Evolutionary conservation across 2,888 invertebrate genomes (phyloP), one percentile per base, ranked within the genome.

Genomic region (Ashinkailepas kermadecensis): DNA sequence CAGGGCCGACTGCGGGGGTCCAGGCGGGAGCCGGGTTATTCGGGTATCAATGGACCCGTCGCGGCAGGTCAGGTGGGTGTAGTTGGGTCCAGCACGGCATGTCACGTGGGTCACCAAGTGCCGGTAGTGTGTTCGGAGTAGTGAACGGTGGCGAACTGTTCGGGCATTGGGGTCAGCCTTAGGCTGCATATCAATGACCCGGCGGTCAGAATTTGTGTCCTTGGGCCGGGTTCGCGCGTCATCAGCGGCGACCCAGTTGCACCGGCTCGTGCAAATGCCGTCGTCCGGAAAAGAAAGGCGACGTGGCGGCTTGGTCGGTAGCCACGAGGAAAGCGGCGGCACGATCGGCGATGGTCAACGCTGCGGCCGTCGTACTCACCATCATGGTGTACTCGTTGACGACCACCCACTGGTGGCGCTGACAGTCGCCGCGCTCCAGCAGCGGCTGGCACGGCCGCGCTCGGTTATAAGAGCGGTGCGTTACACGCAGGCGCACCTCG

Each of bases 361-460:
- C n/a, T 13, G 54, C 54, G 2, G 10, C 25, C 25, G 12, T n/a
- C 0, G 57, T 13, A 67, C 81, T 64, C 62, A 84, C 84, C 83
- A 79, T 83, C 8, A 81, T 64, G 8, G 82, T 83, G 54, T 84
- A 81, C 7, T 78, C 65, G 82, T 84, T 84, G 78, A 83, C 82
- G 64, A 84, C 83, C 12, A 84, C 82, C 84, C 84, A 84, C 81
- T 84, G 84, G 39, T 74, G 80, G 82, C 82, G 81, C 39, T 83
- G 83, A 67, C 84, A 84, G 65, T 65, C 65, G 12, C 70, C 74
- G 3, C 81, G 80, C n/a, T 83, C 83, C 23, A 84, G 82, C 13
- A 84, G 81, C 1, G 58, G 80, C 3, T 82, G 83, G 62, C 84
- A 84, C 8, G 81, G 54, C 62, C 82, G 82, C 9, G n/a, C 13